Base-by-base conservation (phyloP, 2,113 vertebrate genomes). In the Rhineura floridana region DNA sequence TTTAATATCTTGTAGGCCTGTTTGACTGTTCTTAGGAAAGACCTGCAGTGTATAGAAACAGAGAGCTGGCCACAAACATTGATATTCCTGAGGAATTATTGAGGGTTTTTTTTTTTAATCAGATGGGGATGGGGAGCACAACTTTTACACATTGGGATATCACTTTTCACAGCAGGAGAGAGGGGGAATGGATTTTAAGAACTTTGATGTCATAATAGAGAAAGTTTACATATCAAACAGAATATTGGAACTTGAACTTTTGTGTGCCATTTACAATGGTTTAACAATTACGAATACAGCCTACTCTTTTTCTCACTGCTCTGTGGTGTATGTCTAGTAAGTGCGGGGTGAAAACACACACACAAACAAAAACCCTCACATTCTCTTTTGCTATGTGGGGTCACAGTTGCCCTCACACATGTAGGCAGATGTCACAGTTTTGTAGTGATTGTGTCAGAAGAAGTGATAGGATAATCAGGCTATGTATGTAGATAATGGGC, bases 401-500 rank as follows among this genome's bases (percentile, higher is more conserved):
- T 84, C 81, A 50, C 55, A 44, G 46, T 50, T 4, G 2, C 42
- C 44, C 30, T 62, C 42, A 80, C 67, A 21, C 23, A 17, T 28
- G 10, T 46, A 21, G 19, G 70, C 36, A 59, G 55, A 48, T 77
- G 65, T 84, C 65, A 80, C 63, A 28, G 8, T 48, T 30, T 77
- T 75, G 75, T 39, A 85, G 78, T 1, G 9, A 15, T 63, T 36
- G 44, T 85, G 59, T 46, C 69, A 46, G 69, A 69, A 46, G 39
- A 39, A 81, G 55, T 2, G 82, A 85, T 81, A 85, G 75, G 81
- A 73, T 80, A 50, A 87, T 87, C n/a, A 73, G 67, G 67, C 30
- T 69, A 23, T 17, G 3, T 3, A 30, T 67, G 52, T 39, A 76
- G 55, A 73, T 46, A 85, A 81, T 30, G 59, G 30, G n/a, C 44